A percentile compares a stretch with the other conserved stretches of the same genome.
Conservation (phyloP, 2,888 invertebrate genomes). For the Latrodectus elegans region DNA sequence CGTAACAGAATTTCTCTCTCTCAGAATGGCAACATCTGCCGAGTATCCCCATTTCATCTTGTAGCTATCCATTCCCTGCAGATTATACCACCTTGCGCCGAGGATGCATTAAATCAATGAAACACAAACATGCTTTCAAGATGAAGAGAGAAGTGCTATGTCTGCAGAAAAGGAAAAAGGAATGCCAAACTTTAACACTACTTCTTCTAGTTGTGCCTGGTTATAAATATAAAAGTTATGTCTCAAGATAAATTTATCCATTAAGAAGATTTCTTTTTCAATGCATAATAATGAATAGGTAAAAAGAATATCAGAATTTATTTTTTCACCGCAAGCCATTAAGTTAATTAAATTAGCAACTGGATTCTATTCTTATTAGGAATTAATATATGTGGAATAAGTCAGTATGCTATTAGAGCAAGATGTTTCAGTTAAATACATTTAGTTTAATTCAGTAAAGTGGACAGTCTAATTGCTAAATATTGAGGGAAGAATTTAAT, state of each 20-base stretch:
- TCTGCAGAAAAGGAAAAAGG: conserved; percentile 21
- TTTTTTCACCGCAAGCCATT: no score
- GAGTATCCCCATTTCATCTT: conserved; percentile 48
- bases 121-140: conserved; percentile 62
- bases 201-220: background rate
- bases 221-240: background rate
- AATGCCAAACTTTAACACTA: background rate
- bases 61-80: conserved; percentile 14
- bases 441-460: no score
- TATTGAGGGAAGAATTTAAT: no score
- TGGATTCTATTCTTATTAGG: no score
- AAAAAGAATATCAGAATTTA: no score
- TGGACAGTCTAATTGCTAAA: no score
- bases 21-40: conserved; percentile 37
- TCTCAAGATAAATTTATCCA: background rate
- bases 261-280: background rate
- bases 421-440: no score
- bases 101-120: conserved; percentile 59
- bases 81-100: conserved; percentile 32
- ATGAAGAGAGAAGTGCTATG: conserved; percentile 35
- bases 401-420: no score
- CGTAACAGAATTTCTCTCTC: background rate
- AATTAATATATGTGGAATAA: no score
- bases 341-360: no score
- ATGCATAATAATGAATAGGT: background rate